These are phyloP conservation scores for Rynchops niger DNA, from an alignment of 2,113 vertebrate species.

Conservation along the genomic window DNA sequence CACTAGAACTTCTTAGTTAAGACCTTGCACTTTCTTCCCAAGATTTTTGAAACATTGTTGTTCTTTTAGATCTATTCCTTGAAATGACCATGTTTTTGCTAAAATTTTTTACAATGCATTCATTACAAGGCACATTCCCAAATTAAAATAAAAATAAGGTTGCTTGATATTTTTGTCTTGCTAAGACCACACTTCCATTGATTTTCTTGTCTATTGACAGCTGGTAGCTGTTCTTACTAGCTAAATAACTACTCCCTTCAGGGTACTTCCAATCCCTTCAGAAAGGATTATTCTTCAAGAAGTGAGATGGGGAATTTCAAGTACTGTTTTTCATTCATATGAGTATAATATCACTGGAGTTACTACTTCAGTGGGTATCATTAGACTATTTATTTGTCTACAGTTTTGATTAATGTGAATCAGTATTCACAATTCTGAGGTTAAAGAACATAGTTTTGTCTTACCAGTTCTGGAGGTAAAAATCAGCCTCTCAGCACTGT, in stretches of 20 bases:
- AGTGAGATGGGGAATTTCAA: background rate
- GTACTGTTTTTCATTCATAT: background rate
- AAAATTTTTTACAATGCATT: background rate
- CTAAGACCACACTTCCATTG: background rate
- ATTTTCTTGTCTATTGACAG: background rate
- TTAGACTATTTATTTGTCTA: too few species aligned
- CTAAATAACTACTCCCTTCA: background rate
- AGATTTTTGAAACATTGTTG: background rate
- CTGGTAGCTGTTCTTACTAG: background rate
- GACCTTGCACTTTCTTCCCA: background rate
- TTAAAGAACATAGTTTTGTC: background rate
- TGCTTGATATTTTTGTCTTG: background rate
- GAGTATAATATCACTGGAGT: background rate
- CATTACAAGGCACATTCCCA: background rate
- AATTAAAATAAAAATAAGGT: background rate
- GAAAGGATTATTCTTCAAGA: background rate
- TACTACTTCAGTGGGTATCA: background rate
- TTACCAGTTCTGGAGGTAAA: background rate
- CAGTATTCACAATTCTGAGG: background rate
- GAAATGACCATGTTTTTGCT: background rate
- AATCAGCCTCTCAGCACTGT: background rate
- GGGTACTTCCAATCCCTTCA: background rate
- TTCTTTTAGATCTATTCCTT: background rate
- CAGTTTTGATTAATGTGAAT: too few species aligned
- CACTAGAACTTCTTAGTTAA: background rate